phyloP scores from a whole-genome alignment of 1,140 invertebrate genomes.

The Wasmannia auropunctata region DNA sequence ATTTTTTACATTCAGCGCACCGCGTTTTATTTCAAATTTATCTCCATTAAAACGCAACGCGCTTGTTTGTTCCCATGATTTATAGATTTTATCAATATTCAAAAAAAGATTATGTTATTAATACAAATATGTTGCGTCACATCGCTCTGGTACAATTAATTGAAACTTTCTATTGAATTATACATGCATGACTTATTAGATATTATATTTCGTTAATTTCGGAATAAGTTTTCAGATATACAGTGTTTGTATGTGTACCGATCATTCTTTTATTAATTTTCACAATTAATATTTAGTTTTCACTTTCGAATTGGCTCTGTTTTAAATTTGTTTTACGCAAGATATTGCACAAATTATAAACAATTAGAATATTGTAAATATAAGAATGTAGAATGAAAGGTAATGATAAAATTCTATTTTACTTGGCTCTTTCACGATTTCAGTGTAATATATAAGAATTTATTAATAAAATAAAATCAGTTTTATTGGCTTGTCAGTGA shows the following conservation, averaged over 20 bases:
- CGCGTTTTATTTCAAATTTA: constrained; percentile 7
- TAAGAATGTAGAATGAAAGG: not conserved
- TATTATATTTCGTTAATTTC: not conserved
- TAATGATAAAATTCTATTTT: not conserved
- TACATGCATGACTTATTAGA: not conserved
- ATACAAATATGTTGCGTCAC: not conserved
- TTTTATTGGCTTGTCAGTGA: not conserved
- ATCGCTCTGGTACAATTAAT: not conserved
- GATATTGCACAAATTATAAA: not conserved
- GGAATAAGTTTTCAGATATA: not conserved
- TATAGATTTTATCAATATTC: not conserved
- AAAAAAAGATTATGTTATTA: not conserved
- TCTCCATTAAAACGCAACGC: not conserved
- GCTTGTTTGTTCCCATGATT: not conserved
- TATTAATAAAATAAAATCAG: not conserved
- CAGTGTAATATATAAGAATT: not conserved
- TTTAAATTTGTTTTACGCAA: not conserved
- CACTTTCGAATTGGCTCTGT: not conserved
- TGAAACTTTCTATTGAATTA: not conserved
- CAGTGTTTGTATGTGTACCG: not conserved
- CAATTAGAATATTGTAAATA: not conserved
- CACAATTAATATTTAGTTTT: not conserved
- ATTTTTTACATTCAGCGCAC: not conserved
- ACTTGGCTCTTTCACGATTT: not conserved
- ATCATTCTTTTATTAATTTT: not conserved